Base-by-base conservation (phyloP, 2,888 invertebrate species). In the Drosophila sordidula region DNA sequence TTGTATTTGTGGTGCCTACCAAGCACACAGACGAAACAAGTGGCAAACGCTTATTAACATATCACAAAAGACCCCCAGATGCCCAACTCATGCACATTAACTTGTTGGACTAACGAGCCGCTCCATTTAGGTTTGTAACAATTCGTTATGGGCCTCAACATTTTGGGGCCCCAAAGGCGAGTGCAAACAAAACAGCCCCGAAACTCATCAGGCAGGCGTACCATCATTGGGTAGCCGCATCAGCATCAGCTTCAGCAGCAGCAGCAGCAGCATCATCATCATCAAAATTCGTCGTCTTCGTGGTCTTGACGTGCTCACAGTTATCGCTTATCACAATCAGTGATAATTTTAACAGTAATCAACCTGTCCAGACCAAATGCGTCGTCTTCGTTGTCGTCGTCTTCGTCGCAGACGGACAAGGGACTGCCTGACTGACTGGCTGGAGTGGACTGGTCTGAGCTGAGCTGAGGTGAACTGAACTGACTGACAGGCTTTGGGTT, bases 301-400 rank as follows among this genome's bases (percentile, higher is more conserved):
- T 56, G 59, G 59, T 63, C 75, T 71, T 83, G 88, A 88, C 86
- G 82, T 84, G 86, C 84, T 75, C 89, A 88, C 87, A 87, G 80
- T 87, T 87, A 87, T 87, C 87, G 89, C 87, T 89, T 87, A 87
- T 87, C 87, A 89, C 89, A 87, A 87, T 87, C 87, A 87, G 89
- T 89, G 87, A 87, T 87, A 87, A 87, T 80, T 87, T 89, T 75
- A 89, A 88, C 88, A 89, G 88, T 86, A 89, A 89, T 89, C 87
- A 87, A 87, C 87, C 87, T 87, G 87, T 89, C 89, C 83, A 75
- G 70, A 67, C 65, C 71, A 72, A 78, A 80, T 84, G 89, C 76
- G 78, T 75, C 58, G 59, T 71, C 66, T 18, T 64, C 29, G 4
- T 50, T 14, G 41, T n/a, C 45, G 42, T 57, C 32, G 34, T 42